phyloP scores from a whole-genome alignment of 2,113 vertebrate genomes.

The Variabilichromis moorii region DNA sequence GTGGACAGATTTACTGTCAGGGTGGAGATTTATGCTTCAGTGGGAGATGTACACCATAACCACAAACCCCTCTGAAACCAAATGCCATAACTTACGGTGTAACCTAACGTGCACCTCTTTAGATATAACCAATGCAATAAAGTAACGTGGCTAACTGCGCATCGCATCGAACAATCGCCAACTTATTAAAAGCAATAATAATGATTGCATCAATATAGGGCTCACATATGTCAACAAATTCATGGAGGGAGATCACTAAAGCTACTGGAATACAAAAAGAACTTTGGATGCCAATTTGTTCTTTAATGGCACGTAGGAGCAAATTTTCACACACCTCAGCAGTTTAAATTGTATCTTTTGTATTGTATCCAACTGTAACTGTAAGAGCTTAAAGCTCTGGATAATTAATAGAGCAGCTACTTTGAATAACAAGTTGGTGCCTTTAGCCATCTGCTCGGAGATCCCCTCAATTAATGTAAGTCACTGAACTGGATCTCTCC shows the following conservation, averaged over 20 bases:
- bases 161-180: accelerated
- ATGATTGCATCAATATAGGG: neutral
- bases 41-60: neutral
- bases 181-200: neutral
- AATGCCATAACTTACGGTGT: accelerated
- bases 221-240: neutral
- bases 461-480: neutral
- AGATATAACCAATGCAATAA: accelerated
- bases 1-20: neutral
- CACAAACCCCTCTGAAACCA: neutral
- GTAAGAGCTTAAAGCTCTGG: neutral
- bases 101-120: neutral
- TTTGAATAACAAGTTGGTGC: neutral
- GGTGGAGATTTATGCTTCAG: neutral
- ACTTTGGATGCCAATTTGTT: neutral
- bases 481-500: neutral
- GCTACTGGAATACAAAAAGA: neutral
- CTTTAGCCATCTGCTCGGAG: neutral
- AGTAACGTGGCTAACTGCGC: neutral
- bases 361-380: neutral
- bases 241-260: neutral
- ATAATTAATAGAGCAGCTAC: accelerated
- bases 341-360: neutral
- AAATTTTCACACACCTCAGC: neutral
- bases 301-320: neutral